Evolutionary conservation across 2,888 invertebrate genomes (phyloP).

Genomic region (Dioctria linearis): DNA sequence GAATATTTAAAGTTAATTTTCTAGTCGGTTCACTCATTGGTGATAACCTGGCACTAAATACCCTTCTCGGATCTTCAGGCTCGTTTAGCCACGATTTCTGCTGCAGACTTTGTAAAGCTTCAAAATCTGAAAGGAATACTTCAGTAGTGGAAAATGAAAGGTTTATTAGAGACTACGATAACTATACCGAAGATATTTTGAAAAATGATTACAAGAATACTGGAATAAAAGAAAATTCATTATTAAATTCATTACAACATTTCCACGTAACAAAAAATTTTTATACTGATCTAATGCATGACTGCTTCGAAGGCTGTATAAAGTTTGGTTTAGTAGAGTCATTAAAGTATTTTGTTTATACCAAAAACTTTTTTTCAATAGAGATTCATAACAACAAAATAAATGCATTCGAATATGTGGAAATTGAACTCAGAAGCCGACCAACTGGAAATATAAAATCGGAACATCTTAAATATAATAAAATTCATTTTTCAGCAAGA

Average conservation of each 20-base stretch:
- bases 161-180: not conserved
- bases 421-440: conserved; percentile 40
- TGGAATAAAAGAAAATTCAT: not conserved
- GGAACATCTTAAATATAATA: conserved; percentile 45
- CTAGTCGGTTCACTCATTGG: conserved; percentile 53
- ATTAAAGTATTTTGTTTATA: no score
- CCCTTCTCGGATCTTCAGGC: no score
- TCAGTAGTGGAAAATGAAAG: not conserved
- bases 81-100: no score
- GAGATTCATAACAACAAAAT: no score
- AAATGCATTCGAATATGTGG: not conserved
- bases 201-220: not conserved
- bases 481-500: conserved; percentile 53
- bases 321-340: no score
- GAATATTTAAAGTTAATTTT: conserved; percentile 51
- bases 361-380: no score
- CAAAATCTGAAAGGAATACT: not conserved
- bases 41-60: conserved; percentile 53
- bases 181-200: not conserved
- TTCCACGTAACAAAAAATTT: no score
- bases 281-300: no score
- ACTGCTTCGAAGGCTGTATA: conserved; percentile 2
- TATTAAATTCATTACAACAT: no score
- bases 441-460: conserved; percentile 54
- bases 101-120: no score